These are phyloP conservation scores for Trochalopteron elliotii DNA, from an alignment of 2,113 vertebrate genomes.

Conservation along the genomic window DNA sequence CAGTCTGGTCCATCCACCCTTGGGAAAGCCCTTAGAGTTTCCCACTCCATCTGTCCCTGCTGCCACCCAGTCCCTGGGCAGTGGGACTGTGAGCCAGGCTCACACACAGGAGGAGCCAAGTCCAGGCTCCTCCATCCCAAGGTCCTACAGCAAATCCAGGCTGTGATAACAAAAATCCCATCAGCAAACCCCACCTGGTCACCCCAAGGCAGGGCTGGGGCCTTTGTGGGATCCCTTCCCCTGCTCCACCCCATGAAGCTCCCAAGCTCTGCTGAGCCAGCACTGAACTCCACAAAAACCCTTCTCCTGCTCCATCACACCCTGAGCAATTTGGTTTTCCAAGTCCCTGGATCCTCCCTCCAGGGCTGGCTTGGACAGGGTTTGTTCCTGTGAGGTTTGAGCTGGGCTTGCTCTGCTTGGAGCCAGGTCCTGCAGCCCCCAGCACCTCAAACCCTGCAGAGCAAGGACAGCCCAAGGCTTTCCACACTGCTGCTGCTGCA, in stretches of 20 bases:
- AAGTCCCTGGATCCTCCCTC: not conserved
- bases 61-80: not conserved
- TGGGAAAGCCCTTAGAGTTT: not conserved
- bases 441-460: not conserved
- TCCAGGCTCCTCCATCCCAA: not conserved
- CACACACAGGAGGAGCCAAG: not conserved
- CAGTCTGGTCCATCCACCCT: not conserved
- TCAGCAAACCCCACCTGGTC: not conserved
- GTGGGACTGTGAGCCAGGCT: not conserved
- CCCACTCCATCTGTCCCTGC: not conserved
- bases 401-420: not conserved
- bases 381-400: not conserved
- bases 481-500: not conserved
- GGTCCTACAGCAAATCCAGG: not conserved
- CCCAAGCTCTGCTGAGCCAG: not conserved
- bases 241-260: not conserved
- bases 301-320: not conserved
- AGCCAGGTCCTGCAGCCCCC: not conserved
- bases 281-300: not conserved
- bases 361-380: not conserved
- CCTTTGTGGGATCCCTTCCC: not conserved
- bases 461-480: not conserved
- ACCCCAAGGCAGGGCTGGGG: not conserved
- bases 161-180: not conserved
- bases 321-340: not conserved